A percentile compares a stretch with the other conserved stretches of the same genome.
phyloP scores from a whole-genome alignment of 1,140 invertebrate genomes.

The Drosophila virilis region DNA sequence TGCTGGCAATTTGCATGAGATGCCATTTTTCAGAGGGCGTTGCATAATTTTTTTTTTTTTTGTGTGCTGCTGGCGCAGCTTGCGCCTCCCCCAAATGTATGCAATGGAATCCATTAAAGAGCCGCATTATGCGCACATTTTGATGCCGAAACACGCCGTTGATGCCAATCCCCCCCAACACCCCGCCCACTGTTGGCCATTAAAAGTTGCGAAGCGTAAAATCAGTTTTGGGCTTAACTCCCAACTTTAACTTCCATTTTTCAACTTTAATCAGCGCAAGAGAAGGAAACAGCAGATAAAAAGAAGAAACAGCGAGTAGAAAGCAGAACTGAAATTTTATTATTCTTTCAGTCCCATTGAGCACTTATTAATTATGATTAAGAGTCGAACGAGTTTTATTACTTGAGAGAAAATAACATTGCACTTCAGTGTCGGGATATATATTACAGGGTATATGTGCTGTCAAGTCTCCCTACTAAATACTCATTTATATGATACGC shows the following conservation, averaged over 20 bases:
- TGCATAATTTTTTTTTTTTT: constrained; percentile 37
- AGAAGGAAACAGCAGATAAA: background rate
- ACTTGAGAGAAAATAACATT: background rate
- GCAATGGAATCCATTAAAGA: constrained; percentile 59
- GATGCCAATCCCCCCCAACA: background rate
- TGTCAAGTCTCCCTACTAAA: background rate
- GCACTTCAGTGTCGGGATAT: background rate
- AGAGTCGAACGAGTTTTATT: background rate
- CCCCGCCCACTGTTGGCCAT: constrained; percentile 37
- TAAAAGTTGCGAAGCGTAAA: constrained; percentile 62
- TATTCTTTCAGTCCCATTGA: background rate
- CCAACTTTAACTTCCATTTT: constrained; percentile 34
- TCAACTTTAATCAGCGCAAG: constrained; percentile 35
- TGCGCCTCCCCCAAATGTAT: constrained; percentile 42
- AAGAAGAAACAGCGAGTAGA: background rate
- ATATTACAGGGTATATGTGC: background rate
- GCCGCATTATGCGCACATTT: constrained; percentile 58
- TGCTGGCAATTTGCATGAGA: constrained; percentile 53
- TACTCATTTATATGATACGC: too few relatives aligned
- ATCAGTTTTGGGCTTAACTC: constrained; percentile 45
- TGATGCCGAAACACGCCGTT: constrained; percentile 16
- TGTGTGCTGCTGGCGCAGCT: constrained; percentile 9
- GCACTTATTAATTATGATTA: constrained; percentile 6
- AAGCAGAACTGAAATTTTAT: background rate
- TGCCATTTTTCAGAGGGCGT: constrained; percentile 58